Percentiles rank a stretch among this genome's conserved stretches.
phyloP scores from a whole-genome alignment of 2,113 vertebrate species.

The Engystomops pustulosus region DNA sequence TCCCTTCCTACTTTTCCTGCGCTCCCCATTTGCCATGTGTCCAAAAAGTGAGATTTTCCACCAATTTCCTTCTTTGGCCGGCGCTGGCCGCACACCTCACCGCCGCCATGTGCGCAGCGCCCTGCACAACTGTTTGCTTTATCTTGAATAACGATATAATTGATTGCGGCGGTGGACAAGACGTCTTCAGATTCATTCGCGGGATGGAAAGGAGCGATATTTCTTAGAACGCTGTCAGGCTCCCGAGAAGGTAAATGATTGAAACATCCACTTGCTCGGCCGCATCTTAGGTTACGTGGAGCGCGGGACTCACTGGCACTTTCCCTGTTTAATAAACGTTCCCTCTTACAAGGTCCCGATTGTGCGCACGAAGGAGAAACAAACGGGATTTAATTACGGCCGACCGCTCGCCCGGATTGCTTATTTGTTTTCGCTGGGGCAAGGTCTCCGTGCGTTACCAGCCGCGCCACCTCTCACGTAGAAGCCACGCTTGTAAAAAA shows the following conservation, averaged over 20 bases:
- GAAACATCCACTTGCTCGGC: slow-evolving; percentile 69
- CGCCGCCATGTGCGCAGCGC: slow-evolving; percentile 61
- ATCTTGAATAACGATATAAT: slow-evolving; percentile 68
- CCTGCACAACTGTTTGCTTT: slow-evolving; percentile 71
- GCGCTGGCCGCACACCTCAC: slow-evolving; percentile 66
- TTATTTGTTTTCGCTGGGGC: slow-evolving; percentile 82
- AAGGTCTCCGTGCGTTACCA: slow-evolving; percentile 73
- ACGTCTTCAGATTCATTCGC: slow-evolving; percentile 70
- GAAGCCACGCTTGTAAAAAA: too few species aligned
- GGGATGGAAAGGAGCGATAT: slow-evolving; percentile 66
- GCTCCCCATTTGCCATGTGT: slow-evolving; percentile 62
- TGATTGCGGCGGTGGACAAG: slow-evolving; percentile 67
- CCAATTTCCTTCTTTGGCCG: slow-evolving; percentile 65
- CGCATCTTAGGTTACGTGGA: slow-evolving; percentile 73
- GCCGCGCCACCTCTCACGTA: slow-evolving; percentile 64
- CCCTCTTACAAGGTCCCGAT: slow-evolving; percentile 76
- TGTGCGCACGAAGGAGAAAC: slow-evolving; percentile 76
- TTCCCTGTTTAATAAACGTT: slow-evolving; percentile 77
- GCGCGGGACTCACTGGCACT: slow-evolving; percentile 73
- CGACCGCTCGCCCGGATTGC: slow-evolving; percentile 79
- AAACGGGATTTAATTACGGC: slow-evolving; percentile 81
- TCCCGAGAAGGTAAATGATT: slow-evolving; percentile 56
- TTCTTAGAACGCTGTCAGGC: slow-evolving; percentile 60
- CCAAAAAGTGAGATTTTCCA: slow-evolving; percentile 64
- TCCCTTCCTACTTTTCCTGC: slow-evolving; percentile 58